Percentiles rank a stretch among this genome's conserved stretches.
Evolutionary conservation across 2,113 vertebrate species (phyloP).

Genomic region (Phycodurus eques): DNA sequence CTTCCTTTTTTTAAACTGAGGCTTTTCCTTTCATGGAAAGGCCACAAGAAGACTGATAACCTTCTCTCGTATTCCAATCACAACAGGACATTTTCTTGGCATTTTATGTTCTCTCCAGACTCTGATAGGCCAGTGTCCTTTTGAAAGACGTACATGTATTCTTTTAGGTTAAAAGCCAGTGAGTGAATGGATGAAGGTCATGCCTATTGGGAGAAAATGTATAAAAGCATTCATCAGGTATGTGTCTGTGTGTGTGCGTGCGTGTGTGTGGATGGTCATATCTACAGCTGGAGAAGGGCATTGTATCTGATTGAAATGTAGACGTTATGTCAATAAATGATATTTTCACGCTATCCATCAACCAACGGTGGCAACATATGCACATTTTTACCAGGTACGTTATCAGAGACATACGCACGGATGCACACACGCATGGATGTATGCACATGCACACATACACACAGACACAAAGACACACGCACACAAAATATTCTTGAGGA

Average conservation of each 20-base stretch:
- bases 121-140: conserved; percentile 40
- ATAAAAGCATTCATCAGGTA: conserved; percentile 30
- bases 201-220: conserved; percentile 45
- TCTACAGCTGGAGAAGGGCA: conserved; percentile 54
- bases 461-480: too few species aligned
- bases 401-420: conserved; percentile 4
- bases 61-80: conserved; percentile 23
- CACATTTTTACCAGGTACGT: conserved; percentile 42
- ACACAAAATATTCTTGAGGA: not conserved
- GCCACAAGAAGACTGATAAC: conserved; percentile 7
- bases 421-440: conserved; percentile 37
- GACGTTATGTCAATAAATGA: conserved; percentile 73
- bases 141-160: conserved; percentile 27
- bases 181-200: conserved; percentile 63
- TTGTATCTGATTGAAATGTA: conserved; percentile 67
- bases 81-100: conserved; percentile 22
- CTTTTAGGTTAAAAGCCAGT: conserved; percentile 23
- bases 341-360: conserved; percentile 66
- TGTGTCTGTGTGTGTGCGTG: conserved; percentile 10
- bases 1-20: not conserved
- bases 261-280: conserved; percentile 22
- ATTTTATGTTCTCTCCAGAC: conserved; percentile 34
- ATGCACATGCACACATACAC: too few species aligned
- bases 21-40: not conserved
- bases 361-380: conserved; percentile 50